Conservation (phyloP, 2,888 invertebrate genomes). For the Saturnia japonica region DNA sequence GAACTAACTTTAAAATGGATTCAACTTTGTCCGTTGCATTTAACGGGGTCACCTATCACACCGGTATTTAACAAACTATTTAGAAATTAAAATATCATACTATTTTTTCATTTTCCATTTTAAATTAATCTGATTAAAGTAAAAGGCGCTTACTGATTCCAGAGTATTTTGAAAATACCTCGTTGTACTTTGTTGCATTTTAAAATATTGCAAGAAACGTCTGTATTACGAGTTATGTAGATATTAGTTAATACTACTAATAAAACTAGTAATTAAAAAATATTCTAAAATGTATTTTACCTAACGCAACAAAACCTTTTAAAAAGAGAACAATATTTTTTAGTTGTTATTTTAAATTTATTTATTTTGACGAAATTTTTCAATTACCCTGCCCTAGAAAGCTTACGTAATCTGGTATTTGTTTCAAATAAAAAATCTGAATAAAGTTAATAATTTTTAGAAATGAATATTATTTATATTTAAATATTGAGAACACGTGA, state of each 20-base stretch:
- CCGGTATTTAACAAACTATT: constrained; percentile 39
- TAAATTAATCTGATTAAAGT: background rate
- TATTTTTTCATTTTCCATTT: no score
- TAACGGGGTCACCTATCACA: constrained; percentile 55
- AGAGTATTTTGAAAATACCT: background rate
- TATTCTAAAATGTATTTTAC: background rate
- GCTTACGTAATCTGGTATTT: background rate
- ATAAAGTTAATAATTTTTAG: no score
- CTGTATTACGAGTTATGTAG: no score
- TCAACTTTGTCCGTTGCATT: constrained; percentile 80
- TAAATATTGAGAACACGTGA: background rate
- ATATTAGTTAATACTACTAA: no score
- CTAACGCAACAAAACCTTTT: background rate
- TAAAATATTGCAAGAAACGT: background rate
- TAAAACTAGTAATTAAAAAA: background rate
- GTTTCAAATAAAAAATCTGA: background rate
- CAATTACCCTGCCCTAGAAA: background rate
- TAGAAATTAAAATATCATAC: background rate
- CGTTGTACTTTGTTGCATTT: background rate
- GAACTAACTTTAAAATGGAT: constrained; percentile 81
- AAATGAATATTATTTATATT: no score
- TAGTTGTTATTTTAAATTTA: background rate
- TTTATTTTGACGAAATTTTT: background rate
- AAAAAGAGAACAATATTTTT: background rate
- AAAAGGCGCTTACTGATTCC: background rate